Evolutionary conservation across 2,797 vertebrate genomes (phyloP).

Genomic region (Rhinophrynus dorsalis): DNA sequence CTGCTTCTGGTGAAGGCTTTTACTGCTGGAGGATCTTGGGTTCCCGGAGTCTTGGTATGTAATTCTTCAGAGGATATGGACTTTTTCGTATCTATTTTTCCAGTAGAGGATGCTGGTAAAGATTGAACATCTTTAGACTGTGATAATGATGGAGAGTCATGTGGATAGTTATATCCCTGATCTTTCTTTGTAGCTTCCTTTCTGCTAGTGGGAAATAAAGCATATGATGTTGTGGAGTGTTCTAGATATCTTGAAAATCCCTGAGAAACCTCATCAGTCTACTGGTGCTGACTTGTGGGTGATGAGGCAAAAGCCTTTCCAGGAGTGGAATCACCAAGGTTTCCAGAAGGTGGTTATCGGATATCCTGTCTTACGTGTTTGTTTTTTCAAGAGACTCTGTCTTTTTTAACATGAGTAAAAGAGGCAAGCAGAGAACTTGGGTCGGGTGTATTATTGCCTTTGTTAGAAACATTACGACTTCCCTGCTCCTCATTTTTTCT

Average conservation of each 20-base stretch:
- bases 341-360: too few relatives aligned
- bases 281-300: neutral
- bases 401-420: neutral
- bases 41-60: neutral
- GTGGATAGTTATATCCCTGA: neutral
- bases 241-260: neutral
- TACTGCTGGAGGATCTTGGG: neutral
- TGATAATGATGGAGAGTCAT: neutral
- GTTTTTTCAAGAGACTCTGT: neutral
- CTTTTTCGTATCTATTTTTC: neutral
- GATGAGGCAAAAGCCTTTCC: neutral
- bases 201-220: neutral
- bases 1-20: neutral
- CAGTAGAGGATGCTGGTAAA: neutral
- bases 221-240: neutral
- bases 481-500: neutral
- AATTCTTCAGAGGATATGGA: neutral
- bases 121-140: neutral
- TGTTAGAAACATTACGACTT: neutral
- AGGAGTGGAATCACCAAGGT: too few relatives aligned
- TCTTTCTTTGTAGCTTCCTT: neutral
- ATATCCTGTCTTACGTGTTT: neutral
- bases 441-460: neutral
- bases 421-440: neutral
- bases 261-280: neutral